Base-by-base conservation (phyloP, 2,888 invertebrate genomes). In the Pterobdella sp. region DNA sequence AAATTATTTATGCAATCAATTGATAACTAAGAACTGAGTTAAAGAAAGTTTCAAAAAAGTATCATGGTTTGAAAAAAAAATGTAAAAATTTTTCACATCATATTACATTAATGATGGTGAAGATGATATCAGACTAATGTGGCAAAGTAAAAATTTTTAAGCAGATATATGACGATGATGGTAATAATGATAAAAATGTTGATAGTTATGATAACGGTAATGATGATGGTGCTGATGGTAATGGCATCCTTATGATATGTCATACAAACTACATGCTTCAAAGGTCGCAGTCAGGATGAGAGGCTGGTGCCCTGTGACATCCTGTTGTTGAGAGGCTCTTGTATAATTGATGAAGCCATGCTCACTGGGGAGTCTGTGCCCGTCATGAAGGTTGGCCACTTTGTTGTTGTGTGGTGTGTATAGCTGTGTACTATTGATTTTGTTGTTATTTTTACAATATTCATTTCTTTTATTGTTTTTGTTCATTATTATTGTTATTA, bases 301-400 rank as follows among this genome's bases (percentile, higher is more conserved):
- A 91, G 83, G 75, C 87, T 94, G 76, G 93, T 97, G 69, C 98
- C 98, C 1, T 98, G 98, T 85, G 98, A 99, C 85, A 88, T 98
- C 83, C 86, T 98, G 36, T 86, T 99, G 64, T 83, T 99, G 73
- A 87, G 95, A 80, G 98, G 98, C 7, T 91, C 93, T 1, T 97
- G 97, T 82, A 96, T 99, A 80, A 93, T 99, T 0, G 98, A 99
- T 82, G 98, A 99, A 84, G 95, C 96, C 79, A 95, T 98, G 95
- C 86, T 99, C 76, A 99, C 98, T 22, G 97, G 90, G 72, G 98
- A 98, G 85, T 96, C 95, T 76, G 95, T 99, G 4, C 98, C 98
- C 0, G 97, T 97, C 85, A 97, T 98, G 95, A 99, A 87, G 81
- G 86, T 85, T 29, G 14, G 32, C 14, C 2, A 14, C 65, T 31